Conservation (phyloP, 2,888 invertebrate genomes). For the Carterocephalus palaemon region DNA sequence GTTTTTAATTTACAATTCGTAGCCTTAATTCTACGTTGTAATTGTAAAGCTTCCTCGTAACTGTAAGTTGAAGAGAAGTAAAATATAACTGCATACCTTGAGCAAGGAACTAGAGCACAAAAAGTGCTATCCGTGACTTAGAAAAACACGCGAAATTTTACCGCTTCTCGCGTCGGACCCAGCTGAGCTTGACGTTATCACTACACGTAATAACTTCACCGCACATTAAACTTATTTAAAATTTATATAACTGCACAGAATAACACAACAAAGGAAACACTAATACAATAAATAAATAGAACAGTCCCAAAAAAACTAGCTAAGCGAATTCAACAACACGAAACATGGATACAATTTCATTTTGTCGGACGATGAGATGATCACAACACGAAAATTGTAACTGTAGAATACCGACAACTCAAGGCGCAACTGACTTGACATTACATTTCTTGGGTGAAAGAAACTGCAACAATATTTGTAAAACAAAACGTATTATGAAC, state of each 20-base stretch:
- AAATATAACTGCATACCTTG: constrained; percentile 73
- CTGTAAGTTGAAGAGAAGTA: constrained; percentile 26
- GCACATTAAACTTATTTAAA: constrained; percentile 6
- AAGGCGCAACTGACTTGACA: constrained; percentile 24
- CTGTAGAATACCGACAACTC: constrained; percentile 17
- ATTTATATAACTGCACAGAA: constrained; percentile 12
- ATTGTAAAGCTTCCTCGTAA: not conserved
- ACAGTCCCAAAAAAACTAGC: constrained; percentile 10
- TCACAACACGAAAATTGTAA: constrained; percentile 28
- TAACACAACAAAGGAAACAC: not conserved
- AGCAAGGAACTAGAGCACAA: constrained; percentile 66
- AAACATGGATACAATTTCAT: constrained; percentile 21
- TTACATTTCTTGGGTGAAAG: constrained; percentile 27
- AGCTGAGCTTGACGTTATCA: constrained; percentile 76
- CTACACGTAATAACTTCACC: constrained; percentile 36
- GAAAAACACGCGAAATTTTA: constrained; percentile 72
- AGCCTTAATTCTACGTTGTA: constrained; percentile 7
- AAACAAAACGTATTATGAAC: no score
- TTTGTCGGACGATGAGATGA: constrained; percentile 15
- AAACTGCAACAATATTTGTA: no score
- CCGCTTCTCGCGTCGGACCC: constrained; percentile 63
- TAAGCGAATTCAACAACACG: constrained; percentile 27
- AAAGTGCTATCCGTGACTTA: constrained; percentile 61
- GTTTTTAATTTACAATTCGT: constrained; percentile 1
- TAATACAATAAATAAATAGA: not conserved